These are phyloP conservation scores for Alloscopus bannaensis DNA, from an alignment of 2,888 invertebrate species.

Conservation along the genomic window DNA sequence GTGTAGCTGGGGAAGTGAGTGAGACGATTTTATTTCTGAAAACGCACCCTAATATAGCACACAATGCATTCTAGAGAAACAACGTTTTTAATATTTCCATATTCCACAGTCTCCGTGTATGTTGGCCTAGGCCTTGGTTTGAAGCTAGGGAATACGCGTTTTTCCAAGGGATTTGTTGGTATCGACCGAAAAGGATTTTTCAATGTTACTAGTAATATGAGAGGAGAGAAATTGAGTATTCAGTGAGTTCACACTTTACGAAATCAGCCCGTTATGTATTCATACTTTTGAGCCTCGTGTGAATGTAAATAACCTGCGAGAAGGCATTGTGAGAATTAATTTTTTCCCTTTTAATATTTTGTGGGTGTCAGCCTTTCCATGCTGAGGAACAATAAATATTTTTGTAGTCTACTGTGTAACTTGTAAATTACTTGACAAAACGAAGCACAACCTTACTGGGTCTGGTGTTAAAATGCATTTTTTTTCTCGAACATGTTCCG, in stretches of 20 bases:
- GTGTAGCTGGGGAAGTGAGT: neutral
- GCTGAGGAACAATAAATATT: neutral
- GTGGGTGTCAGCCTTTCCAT: constrained; percentile 35
- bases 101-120: neutral
- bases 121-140: constrained; percentile 58
- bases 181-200: constrained; percentile 25
- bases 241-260: neutral
- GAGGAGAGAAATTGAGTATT: constrained; percentile 5
- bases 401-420: neutral
- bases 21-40: neutral
- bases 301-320: constrained; percentile 10
- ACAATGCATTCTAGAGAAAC: constrained; percentile 30
- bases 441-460: constrained; percentile 17
- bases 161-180: constrained; percentile 29
- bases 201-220: constrained; percentile 41
- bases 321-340: constrained; percentile 46
- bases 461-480: neutral
- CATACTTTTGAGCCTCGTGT: neutral
- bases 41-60: constrained; percentile 37
- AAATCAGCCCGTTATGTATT: neutral
- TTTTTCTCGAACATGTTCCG: neutral
- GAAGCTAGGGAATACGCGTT: neutral
- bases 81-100: neutral
- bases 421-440: constrained; percentile 53
- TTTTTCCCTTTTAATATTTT: constrained; percentile 19